These are phyloP conservation scores for Stramonita haemastoma DNA, from an alignment of 2,888 invertebrate species.

Conservation along the genomic window DNA sequence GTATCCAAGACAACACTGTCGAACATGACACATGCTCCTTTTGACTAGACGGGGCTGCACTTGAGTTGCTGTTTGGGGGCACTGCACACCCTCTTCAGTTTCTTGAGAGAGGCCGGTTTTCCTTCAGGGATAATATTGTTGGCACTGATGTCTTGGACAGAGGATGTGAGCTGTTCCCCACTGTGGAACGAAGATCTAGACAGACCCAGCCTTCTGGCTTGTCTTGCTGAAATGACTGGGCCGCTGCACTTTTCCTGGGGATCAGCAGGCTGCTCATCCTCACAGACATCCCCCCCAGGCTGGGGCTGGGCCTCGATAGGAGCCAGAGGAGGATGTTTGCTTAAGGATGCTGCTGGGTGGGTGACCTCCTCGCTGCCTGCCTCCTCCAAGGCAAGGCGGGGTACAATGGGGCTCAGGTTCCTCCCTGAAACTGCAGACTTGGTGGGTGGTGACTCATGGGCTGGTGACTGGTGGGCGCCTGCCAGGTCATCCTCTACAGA, in stretches of 20 bases:
- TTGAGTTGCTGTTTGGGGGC: background rate
- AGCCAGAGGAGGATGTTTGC: background rate
- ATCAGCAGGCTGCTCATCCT: conserved; percentile 7
- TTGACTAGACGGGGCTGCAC: background rate
- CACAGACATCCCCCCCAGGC: background rate
- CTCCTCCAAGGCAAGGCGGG: conserved; percentile 16
- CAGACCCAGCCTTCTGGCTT: conserved; percentile 39
- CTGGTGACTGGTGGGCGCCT: background rate
- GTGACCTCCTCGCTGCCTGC: background rate
- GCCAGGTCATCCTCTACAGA: background rate
- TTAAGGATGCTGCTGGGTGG: background rate
- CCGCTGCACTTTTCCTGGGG: background rate
- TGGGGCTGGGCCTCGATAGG: background rate
- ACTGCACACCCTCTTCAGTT: background rate
- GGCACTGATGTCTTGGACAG: background rate
- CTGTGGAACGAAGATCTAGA: background rate
- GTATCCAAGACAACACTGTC: background rate
- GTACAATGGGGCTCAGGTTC: conserved; percentile 15
- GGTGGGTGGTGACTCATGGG: background rate
- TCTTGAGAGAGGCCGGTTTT: background rate
- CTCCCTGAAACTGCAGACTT: background rate
- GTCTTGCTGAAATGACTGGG: conserved; percentile 27
- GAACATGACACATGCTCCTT: background rate
- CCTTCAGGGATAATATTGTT: background rate
- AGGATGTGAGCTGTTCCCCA: background rate